A percentile compares a stretch with the other conserved stretches of the same genome.
Evolutionary conservation across 2,888 invertebrate species (phyloP).

Genomic region (Drosophila bunnanda): DNA sequence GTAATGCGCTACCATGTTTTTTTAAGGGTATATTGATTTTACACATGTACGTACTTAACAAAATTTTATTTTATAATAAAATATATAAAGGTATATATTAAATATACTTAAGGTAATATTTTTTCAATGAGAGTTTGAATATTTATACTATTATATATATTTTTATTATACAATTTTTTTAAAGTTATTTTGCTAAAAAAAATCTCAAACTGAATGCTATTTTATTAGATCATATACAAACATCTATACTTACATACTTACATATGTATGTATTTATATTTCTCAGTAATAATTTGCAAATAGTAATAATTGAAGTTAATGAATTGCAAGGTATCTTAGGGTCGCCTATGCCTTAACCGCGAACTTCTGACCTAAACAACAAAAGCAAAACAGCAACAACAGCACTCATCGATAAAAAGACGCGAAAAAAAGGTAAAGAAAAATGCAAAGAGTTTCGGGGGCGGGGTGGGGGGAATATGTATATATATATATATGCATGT

Average conservation of each 20-base stretch:
- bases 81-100: too few relatives aligned
- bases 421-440: slow-evolving; percentile 61
- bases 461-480: neutral
- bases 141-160: neutral
- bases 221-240: neutral
- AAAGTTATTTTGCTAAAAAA: neutral
- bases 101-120: too few relatives aligned
- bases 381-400: slow-evolving; percentile 53
- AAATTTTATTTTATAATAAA: too few relatives aligned
- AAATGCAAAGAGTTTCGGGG: slow-evolving; percentile 35
- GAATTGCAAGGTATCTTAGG: slow-evolving; percentile 44
- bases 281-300: too few relatives aligned
- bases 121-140: too few relatives aligned
- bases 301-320: neutral
- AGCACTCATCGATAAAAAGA: slow-evolving; percentile 58
- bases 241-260: too few relatives aligned
- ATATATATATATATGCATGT: neutral
- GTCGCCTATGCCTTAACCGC: slow-evolving; percentile 52
- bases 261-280: too few relatives aligned
- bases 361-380: slow-evolving; percentile 76
- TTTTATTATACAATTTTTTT: neutral
- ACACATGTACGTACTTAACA: too few relatives aligned
- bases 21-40: neutral
- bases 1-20: slow-evolving; percentile 1
- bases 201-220: neutral